phyloP scores from a whole-genome alignment of 2,113 vertebrate species.

The Felis chaus region DNA sequence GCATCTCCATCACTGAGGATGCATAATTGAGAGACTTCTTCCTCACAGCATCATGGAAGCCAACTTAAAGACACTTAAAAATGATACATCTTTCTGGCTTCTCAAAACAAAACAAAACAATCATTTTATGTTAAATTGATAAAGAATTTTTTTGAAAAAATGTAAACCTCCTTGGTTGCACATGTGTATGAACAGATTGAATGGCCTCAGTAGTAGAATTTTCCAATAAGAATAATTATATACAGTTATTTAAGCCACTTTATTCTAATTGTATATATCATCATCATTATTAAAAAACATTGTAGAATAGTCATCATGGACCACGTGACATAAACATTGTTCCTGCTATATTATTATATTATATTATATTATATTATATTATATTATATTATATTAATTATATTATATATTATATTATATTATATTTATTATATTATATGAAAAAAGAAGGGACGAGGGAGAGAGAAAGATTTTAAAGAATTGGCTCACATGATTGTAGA shows the following conservation, averaged over 20 bases:
- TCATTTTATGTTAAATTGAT: neutral
- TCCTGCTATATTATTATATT: neutral
- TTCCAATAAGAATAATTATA: neutral
- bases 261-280: neutral
- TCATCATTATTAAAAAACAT: neutral
- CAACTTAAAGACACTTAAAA: neutral
- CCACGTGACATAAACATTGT: neutral
- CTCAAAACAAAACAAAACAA: neutral
- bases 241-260: neutral
- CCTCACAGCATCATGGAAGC: neutral
- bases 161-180: neutral
- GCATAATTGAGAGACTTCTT: neutral
- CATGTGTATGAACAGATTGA: no score
- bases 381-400: no score
- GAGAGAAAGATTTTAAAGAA: neutral
- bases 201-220: neutral
- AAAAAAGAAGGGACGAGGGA: neutral
- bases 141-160: neutral
- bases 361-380: no score
- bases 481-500: neutral
- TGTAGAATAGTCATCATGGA: neutral
- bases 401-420: no score
- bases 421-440: no score
- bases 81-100: neutral
- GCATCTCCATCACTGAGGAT: neutral